Evolutionary conservation across 1,140 invertebrate genomes (phyloP), one percentile per base, ranked within the genome.

Genomic region (Sitophilus oryzae): DNA sequence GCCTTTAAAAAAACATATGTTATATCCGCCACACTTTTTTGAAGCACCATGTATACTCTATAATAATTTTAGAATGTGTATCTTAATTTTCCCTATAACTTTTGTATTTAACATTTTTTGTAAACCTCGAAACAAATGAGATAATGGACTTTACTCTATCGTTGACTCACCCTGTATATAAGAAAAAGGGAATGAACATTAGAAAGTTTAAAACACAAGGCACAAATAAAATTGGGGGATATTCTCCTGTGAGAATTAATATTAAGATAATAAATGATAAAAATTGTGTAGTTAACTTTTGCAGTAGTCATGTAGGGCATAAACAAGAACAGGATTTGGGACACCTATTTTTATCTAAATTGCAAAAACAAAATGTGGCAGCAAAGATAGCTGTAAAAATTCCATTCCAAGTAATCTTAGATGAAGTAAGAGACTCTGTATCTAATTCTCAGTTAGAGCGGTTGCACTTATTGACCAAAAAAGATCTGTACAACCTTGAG

Each of bases 401-500:
- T 22, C 52, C 59, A 1, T 60, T 60, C 46, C 2, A 14, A 0
- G 19, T 8, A 8, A 58, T 61, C 37, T 25, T 61, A n/a, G 56
- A 61, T 40, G 20, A 61, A 34, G 36, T 58, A 8, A 15, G 51
- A 15, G 52, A 61, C 30, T 35, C 56, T 1, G 20, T 46, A 1
- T 15, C 18, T 5, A 21, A 21, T n/a, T n/a, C n/a, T 41, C 3
- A 15, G 14, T 25, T 53, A 14, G 25, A 59, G 38, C 49, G 57
- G 30, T 44, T 59, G 1, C 52, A 59, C 34, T 36, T 59, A 1
- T 23, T 50, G 15, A 53, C 23, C 2, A 57, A 37, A 45, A 48
- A 58, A 22, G 55, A 60, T 22, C 44, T 60, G 1, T 51, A 58
- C 35, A 60, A 60, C 41, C 45, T 56, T 40, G 43, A 46, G 36